Percentiles rank a stretch among this genome's conserved stretches.
These are phyloP conservation scores for Camponotus vicinus DNA, from an alignment of 1,140 invertebrate genomes.

Conservation along the genomic window DNA sequence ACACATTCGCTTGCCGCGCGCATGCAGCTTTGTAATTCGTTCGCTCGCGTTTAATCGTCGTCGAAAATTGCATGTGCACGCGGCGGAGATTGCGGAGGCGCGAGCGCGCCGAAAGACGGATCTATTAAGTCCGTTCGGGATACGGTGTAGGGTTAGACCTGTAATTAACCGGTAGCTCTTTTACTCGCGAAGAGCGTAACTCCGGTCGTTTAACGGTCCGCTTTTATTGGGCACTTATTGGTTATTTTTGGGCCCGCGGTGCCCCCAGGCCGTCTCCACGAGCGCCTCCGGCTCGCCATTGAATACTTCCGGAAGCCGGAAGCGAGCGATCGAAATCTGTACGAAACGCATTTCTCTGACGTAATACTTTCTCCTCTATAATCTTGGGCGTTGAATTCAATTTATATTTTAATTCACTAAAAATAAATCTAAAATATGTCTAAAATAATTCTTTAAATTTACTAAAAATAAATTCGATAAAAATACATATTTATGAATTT, in stretches of 20 bases:
- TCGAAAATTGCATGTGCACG: constrained; percentile 64
- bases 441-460: neutral
- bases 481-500: neutral
- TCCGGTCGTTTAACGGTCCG: constrained; percentile 76
- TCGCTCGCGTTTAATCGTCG: constrained; percentile 57
- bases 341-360: constrained; percentile 39
- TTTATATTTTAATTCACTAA: neutral
- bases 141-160: constrained; percentile 80
- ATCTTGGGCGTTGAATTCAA: constrained; percentile 29
- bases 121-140: constrained; percentile 81
- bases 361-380: neutral
- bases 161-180: constrained; percentile 86
- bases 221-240: constrained; percentile 85
- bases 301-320: constrained; percentile 78
- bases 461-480: neutral
- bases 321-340: constrained; percentile 62
- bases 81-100: constrained; percentile 58
- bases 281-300: constrained; percentile 71
- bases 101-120: constrained; percentile 79
- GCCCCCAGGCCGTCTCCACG: constrained; percentile 49
- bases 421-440: neutral
- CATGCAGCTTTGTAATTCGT: constrained; percentile 67
- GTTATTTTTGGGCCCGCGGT: constrained; percentile 81
- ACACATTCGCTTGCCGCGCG: constrained; percentile 48
- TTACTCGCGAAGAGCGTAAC: constrained; percentile 80